Base-by-base conservation (phyloP, 2,888 invertebrate genomes). In the Diaperis boleti region DNA sequence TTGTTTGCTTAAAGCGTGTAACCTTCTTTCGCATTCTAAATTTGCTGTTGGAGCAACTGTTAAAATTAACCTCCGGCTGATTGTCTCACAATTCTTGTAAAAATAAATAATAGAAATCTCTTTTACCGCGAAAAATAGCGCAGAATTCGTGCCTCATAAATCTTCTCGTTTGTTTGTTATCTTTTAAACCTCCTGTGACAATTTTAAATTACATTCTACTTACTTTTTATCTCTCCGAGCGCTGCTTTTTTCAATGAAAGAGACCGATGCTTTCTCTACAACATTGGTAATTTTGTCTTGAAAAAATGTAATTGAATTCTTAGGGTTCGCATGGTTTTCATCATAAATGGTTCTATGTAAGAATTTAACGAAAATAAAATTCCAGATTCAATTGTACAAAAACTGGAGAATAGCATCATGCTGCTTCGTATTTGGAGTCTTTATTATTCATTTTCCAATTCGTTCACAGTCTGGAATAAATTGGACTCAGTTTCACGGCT, bases 151-250 rank as follows among this genome's bases (percentile, higher is more conserved):
- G 4, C 29, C 35, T 22, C 29, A 55, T 61, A 61, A 61, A 61
- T 61, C 61, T 61, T 18, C 54, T n/a, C 29, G 61, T 55, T 52
- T 61, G 61, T 61, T 61, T 61, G 61, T 61, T 61, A 61, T 61
- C 61, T 61, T 61, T 61, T 61, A 56, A 62, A 56, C 56, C 62
- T 49, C 56, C 45, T 15, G 62, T 56, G 62, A 62, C 62, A 62
- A 62, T 62, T 62, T 56, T 62, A 62, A 62, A 62, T 62, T 62
- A 61, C 61, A 47, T 61, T 61, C 55, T 55, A 54, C 61, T 55
- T 61, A 55, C 54, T 61, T 55, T 59, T 61, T 61, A 49, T 59
- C 49, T 59, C 22, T 55, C 8, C 7, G n/a, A 18, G 26, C 8
- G 15, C 3, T 17, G n/a, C 15, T 31, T 22, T 50, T 31, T 42